Evolutionary conservation across 2,797 vertebrate genomes (phyloP).

Genomic region (Thamnophis elegans): DNA sequence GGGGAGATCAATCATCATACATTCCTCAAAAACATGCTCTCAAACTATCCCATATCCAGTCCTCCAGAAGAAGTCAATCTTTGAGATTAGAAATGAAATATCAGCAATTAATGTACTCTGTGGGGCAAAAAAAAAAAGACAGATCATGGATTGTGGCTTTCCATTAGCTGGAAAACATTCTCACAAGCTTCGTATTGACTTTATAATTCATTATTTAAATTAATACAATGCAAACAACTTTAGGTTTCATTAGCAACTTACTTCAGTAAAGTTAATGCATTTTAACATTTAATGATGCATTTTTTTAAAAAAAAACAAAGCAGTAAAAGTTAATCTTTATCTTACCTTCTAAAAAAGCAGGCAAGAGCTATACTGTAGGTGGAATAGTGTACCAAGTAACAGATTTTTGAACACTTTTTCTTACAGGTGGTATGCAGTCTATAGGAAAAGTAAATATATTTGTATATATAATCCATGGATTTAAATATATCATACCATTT

Average conservation of each 20-base stretch:
- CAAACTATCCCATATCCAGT: background rate
- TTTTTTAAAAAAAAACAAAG: conserved; percentile 40
- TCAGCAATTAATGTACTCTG: background rate
- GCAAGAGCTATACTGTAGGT: conserved; percentile 81
- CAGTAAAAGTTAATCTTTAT: conserved; percentile 64
- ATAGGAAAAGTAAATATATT: conserved; percentile 79
- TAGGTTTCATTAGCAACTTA: conserved; percentile 9
- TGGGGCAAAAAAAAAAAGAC: background rate
- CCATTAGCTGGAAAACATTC: background rate
- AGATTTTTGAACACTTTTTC: conserved; percentile 81
- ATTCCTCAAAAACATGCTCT: background rate
- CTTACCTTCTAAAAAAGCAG: conserved; percentile 77
- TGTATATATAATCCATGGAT: conserved; percentile 61
- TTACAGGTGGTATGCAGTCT: conserved; percentile 77
- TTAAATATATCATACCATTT: conserved; percentile 39
- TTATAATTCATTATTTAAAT: rapidly evolving
- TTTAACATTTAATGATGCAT: background rate
- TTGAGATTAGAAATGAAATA: background rate
- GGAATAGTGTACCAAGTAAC: conserved; percentile 81
- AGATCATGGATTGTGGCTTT: background rate
- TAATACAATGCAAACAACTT: conserved; percentile 43
- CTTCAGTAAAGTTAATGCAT: conserved; percentile 16
- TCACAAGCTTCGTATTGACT: background rate
- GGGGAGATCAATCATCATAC: background rate
- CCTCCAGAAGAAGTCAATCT: background rate